Evolutionary conservation across 1,140 invertebrate genomes (phyloP).

Genomic region (Drosophila insularis): DNA sequence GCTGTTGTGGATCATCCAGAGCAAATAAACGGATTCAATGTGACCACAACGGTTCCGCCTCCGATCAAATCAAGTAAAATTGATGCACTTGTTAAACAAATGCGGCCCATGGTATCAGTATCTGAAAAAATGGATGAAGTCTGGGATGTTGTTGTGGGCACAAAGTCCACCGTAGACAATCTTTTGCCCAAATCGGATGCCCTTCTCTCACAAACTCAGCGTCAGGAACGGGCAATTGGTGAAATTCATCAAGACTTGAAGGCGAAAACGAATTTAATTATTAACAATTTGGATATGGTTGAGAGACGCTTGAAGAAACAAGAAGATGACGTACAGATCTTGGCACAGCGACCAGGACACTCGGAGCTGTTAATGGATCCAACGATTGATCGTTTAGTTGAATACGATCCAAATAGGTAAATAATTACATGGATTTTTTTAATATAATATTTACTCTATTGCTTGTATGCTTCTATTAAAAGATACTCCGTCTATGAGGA

Average conservation of each 20-base stretch:
- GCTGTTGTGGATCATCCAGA: slow-evolving; percentile 88
- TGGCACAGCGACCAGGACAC: slow-evolving; percentile 88
- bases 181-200: slow-evolving; percentile 93
- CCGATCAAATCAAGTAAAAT: slow-evolving; percentile 88
- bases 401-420: slow-evolving; percentile 88
- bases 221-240: slow-evolving; percentile 92
- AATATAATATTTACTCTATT: slow-evolving; percentile 6
- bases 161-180: slow-evolving; percentile 92
- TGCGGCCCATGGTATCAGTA: slow-evolving; percentile 91
- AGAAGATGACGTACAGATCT: slow-evolving; percentile 85
- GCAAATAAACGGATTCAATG: slow-evolving; percentile 72
- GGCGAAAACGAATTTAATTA: slow-evolving; percentile 92
- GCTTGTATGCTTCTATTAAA: neutral
- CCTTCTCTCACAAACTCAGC: slow-evolving; percentile 91
- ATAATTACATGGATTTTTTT: neutral
- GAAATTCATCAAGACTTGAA: slow-evolving; percentile 93
- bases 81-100: slow-evolving; percentile 89
- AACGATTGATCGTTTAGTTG: slow-evolving; percentile 89
- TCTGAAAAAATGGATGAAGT: slow-evolving; percentile 95
- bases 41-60: slow-evolving; percentile 84
- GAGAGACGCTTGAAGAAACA: slow-evolving; percentile 92
- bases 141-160: slow-evolving; percentile 93
- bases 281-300: slow-evolving; percentile 92
- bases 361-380: slow-evolving; percentile 89
- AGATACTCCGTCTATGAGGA: slow-evolving; percentile 75